phyloP scores from a whole-genome alignment of 2,797 vertebrate species.

The Aphelocoma californica region DNA sequence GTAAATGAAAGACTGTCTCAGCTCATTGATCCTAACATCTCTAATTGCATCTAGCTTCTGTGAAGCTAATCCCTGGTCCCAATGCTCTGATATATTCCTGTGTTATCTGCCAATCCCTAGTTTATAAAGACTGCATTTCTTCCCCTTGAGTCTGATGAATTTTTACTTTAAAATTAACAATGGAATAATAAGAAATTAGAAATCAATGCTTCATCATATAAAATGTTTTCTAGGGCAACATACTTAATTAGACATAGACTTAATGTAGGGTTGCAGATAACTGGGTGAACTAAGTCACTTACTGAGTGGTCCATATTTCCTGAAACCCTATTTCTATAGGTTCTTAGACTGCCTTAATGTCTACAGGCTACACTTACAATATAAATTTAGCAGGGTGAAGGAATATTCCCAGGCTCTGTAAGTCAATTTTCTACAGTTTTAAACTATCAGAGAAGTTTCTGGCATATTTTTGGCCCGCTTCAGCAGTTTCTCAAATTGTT shows the following conservation, averaged over 20 bases:
- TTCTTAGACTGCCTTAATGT: background rate
- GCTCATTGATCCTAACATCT: background rate
- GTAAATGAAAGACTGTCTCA: background rate
- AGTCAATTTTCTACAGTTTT: background rate
- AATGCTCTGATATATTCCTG: background rate
- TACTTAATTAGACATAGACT: background rate
- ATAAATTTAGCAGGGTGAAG: background rate
- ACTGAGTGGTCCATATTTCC: background rate
- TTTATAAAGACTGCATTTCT: background rate
- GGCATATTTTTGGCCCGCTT: background rate
- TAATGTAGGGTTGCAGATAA: background rate
- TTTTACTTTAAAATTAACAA: background rate
- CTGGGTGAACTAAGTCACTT: background rate
- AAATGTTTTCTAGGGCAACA: background rate
- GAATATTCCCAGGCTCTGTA: background rate
- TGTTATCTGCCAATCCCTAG: background rate
- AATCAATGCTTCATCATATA: background rate
- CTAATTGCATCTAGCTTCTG: background rate
- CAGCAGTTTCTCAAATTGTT: constrained; percentile 11
- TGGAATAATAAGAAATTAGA: background rate
- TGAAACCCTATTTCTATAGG: background rate
- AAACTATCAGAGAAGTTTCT: background rate
- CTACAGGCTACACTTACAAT: background rate
- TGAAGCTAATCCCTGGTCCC: background rate
- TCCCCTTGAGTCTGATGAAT: background rate